Conservation (phyloP, 2,888 invertebrate genomes). For the Drosophila rubida region DNA sequence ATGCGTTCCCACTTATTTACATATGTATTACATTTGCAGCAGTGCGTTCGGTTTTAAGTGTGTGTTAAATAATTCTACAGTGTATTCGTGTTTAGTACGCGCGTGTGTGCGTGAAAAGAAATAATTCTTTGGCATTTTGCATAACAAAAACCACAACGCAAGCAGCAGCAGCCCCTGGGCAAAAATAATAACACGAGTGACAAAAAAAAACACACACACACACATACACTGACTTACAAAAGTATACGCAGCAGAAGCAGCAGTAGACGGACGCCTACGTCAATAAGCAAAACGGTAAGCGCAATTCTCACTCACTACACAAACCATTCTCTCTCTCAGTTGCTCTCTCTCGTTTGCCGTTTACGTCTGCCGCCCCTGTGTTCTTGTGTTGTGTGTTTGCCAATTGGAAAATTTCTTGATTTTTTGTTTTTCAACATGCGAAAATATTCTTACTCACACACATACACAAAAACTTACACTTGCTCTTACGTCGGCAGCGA, state of each 20-base stretch:
- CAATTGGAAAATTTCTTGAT: conserved; percentile 75
- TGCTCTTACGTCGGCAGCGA: conserved; percentile 56
- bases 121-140: conserved; percentile 64
- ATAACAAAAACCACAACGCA: conserved; percentile 65
- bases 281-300: conserved; percentile 76
- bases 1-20: not conserved
- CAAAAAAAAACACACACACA: conserved; percentile 39
- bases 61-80: conserved; percentile 44
- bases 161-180: conserved; percentile 61
- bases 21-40: conserved; percentile 18
- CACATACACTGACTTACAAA: conserved; percentile 44
- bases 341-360: conserved; percentile 9
- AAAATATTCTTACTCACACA: conserved; percentile 52
- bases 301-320: conserved; percentile 47
- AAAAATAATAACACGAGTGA: conserved; percentile 61
- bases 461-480: conserved; percentile 46
- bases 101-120: conserved; percentile 30
- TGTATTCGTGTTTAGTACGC: conserved; percentile 40
- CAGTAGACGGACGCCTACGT: conserved; percentile 66
- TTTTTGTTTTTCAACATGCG: conserved; percentile 58
- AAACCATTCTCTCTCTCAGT: conserved; percentile 5
- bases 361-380: conserved; percentile 5
- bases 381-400: conserved; percentile 48
- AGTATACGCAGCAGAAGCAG: conserved; percentile 33
- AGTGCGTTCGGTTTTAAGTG: conserved; percentile 26